These are phyloP conservation scores for Ctenopoma multispine DNA, from an alignment of 2,797 vertebrate genomes.

Conservation along the genomic window DNA sequence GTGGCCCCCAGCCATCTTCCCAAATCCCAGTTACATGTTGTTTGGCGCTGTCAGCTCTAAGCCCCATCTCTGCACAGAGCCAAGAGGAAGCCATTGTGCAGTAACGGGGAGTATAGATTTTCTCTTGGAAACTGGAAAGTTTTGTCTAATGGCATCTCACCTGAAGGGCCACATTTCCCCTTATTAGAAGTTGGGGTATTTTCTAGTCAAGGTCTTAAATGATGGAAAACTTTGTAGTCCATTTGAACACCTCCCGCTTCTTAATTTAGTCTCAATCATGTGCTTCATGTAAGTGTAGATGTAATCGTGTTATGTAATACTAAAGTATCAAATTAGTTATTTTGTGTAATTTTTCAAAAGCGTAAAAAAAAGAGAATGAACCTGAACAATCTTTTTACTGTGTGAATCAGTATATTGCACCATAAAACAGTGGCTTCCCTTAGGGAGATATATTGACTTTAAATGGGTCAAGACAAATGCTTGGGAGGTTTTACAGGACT, in stretches of 20 bases:
- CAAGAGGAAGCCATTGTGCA: slow-evolving; percentile 78
- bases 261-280: slow-evolving; percentile 13
- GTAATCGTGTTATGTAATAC: background rate
- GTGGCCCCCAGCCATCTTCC: slow-evolving; percentile 84
- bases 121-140: slow-evolving; percentile 79
- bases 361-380: background rate
- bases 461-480: slow-evolving; percentile 52
- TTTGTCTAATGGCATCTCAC: slow-evolving; percentile 80
- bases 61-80: slow-evolving; percentile 69
- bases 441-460: slow-evolving; percentile 59
- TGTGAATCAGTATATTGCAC: slow-evolving; percentile 46
- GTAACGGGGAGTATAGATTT: slow-evolving; percentile 82
- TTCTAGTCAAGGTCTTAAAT: slow-evolving; percentile 49
- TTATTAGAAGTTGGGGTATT: slow-evolving; percentile 74
- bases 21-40: slow-evolving; percentile 83
- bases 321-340: too few relatives aligned
- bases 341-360: too few relatives aligned
- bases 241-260: slow-evolving; percentile 4
- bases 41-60: slow-evolving; percentile 80
- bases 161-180: slow-evolving; percentile 64
- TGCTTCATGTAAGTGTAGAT: background rate
- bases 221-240: slow-evolving; percentile 54
- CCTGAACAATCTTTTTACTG: slow-evolving; percentile 6
- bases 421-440: slow-evolving; percentile 32
- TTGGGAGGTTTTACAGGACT: slow-evolving; percentile 27